Evolutionary conservation across 2,797 vertebrate species (phyloP).

Genomic region (Pseudochromis fuscus): DNA sequence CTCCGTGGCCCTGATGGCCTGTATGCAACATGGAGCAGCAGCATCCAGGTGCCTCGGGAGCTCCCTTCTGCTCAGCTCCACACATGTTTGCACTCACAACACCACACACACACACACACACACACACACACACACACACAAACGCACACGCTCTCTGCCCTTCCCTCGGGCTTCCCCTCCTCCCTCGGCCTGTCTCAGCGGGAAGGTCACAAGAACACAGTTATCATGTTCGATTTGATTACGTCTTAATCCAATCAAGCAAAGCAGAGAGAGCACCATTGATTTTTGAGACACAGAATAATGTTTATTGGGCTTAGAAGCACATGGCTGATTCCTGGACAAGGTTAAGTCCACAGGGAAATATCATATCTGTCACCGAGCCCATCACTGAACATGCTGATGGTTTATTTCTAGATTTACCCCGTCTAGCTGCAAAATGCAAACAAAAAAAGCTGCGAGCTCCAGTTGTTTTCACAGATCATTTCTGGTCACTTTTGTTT

Average conservation of each 20-base stretch:
- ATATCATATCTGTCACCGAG: constrained; percentile 69
- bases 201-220: constrained; percentile 80
- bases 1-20: constrained; percentile 14
- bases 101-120: constrained; percentile 13
- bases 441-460: constrained; percentile 36
- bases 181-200: constrained; percentile 51
- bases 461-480: constrained; percentile 20
- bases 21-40: constrained; percentile 48
- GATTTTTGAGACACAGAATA: constrained; percentile 80
- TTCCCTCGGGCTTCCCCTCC: constrained; percentile 48
- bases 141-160: constrained; percentile 20
- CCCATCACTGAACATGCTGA: constrained; percentile 49
- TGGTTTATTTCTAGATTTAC: constrained; percentile 23
- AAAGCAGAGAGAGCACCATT: constrained; percentile 78
- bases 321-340: constrained; percentile 74
- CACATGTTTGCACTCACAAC: constrained; percentile 23
- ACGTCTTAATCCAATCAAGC: constrained; percentile 84
- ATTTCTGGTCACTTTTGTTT: constrained; percentile 28
- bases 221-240: constrained; percentile 83
- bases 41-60: constrained; percentile 28
- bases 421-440: constrained; percentile 29
- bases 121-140: constrained; percentile 34
- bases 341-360: constrained; percentile 76
- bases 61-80: constrained; percentile 27
- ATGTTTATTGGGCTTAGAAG: constrained; percentile 77